Evolutionary conservation across 2,888 invertebrate genomes (phyloP).

Genomic region (Aethes cnicana): DNA sequence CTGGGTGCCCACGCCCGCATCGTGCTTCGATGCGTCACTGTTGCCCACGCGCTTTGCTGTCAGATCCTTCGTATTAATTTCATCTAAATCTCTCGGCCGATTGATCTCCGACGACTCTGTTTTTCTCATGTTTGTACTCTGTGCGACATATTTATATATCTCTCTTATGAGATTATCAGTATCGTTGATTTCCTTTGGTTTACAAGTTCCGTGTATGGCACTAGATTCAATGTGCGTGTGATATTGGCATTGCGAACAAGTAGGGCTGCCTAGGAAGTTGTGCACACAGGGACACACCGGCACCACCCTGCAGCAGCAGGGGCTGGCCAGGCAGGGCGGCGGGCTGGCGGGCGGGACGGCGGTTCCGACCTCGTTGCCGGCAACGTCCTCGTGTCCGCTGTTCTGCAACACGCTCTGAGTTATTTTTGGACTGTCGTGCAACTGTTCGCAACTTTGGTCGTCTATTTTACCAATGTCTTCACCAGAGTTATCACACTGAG

Average conservation of each 20-base stretch:
- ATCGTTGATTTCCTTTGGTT: slow-evolving; percentile 44
- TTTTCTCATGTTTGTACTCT: slow-evolving; percentile 46
- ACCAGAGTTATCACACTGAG: slow-evolving; percentile 52
- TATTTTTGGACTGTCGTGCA: slow-evolving; percentile 37
- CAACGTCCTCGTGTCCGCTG: slow-evolving; percentile 44
- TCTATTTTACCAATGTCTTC: slow-evolving; percentile 36
- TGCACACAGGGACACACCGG: slow-evolving; percentile 65
- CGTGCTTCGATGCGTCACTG: slow-evolving; percentile 51
- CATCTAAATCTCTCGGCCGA: not conserved
- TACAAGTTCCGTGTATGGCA: slow-evolving; percentile 32
- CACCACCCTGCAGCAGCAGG: slow-evolving; percentile 66
- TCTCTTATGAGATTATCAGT: slow-evolving; percentile 70
- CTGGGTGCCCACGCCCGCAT: slow-evolving; percentile 63
- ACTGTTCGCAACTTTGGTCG: slow-evolving; percentile 37
- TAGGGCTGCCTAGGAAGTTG: too few relatives aligned
- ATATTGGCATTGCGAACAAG: too few relatives aligned
- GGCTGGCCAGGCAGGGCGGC: slow-evolving; percentile 49
- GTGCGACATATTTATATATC: slow-evolving; percentile 67
- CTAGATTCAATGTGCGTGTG: slow-evolving; percentile 46
- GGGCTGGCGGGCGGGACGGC: slow-evolving; percentile 41
- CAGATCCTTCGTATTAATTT: slow-evolving; percentile 38
- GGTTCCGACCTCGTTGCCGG: slow-evolving; percentile 42
- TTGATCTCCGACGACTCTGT: slow-evolving; percentile 36
- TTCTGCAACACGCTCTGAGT: slow-evolving; percentile 41
- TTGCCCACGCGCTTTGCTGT: slow-evolving; percentile 59